Conservation (phyloP, 1,140 invertebrate species). For the Cryptotermes secundus region DNA sequence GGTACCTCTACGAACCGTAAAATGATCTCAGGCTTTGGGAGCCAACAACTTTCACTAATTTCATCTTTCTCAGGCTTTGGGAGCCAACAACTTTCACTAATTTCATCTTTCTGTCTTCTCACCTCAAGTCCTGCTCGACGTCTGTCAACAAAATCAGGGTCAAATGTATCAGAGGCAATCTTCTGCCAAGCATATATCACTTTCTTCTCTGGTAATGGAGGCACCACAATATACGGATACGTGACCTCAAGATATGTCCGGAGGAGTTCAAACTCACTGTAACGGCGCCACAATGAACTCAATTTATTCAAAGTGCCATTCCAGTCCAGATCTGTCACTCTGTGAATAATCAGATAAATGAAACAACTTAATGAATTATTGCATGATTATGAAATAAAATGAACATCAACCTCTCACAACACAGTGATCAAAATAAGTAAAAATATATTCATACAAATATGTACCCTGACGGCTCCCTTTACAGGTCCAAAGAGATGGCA, state of each 20-base stretch:
- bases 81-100: too few relatives aligned
- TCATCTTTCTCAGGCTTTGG: too few relatives aligned
- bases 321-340: slow-evolving; percentile 70
- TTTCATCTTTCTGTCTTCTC: slow-evolving; percentile 31
- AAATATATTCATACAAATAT: too few relatives aligned
- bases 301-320: slow-evolving; percentile 60
- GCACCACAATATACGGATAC: slow-evolving; percentile 76
- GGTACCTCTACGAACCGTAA: too few relatives aligned
- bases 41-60: too few relatives aligned
- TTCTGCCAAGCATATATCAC: slow-evolving; percentile 81
- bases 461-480: too few relatives aligned
- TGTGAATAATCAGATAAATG: slow-evolving; percentile 45
- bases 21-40: too few relatives aligned
- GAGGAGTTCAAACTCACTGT: slow-evolving; percentile 82
- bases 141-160: slow-evolving; percentile 83
- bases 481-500: too few relatives aligned
- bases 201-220: slow-evolving; percentile 79
- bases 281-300: slow-evolving; percentile 75
- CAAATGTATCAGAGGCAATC: slow-evolving; percentile 66
- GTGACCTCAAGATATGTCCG: slow-evolving; percentile 72
- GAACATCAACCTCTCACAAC: too few relatives aligned
- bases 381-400: too few relatives aligned
- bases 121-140: slow-evolving; percentile 75
- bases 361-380: too few relatives aligned
- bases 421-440: too few relatives aligned